phyloP scores from a whole-genome alignment of 2,797 vertebrate genomes.

The Hemitrygon akajei region DNA sequence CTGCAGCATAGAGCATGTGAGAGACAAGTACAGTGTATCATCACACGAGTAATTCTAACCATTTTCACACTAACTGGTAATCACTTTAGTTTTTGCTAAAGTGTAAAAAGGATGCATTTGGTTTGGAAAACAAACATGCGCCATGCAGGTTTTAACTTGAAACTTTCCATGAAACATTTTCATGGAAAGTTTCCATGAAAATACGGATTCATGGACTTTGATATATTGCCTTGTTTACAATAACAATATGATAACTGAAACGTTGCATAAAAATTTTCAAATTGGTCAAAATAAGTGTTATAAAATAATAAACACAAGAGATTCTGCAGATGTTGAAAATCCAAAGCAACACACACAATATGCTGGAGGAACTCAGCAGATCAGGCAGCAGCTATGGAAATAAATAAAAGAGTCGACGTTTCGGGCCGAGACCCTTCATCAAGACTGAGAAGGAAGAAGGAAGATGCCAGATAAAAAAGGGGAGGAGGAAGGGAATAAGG shows the following conservation, averaged over 20 bases:
- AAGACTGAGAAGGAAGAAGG: too few relatives aligned
- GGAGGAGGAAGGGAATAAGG: too few relatives aligned
- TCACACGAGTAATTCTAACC: background rate
- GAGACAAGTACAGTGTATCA: background rate
- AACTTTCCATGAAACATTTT: too few relatives aligned
- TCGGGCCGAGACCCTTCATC: too few relatives aligned
- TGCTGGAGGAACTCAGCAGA: too few relatives aligned
- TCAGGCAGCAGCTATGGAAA: too few relatives aligned
- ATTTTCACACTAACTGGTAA: background rate
- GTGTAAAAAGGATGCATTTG: background rate
- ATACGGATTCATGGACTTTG: background rate
- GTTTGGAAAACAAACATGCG: background rate
- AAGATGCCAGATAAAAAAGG: too few relatives aligned
- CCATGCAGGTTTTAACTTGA: background rate
- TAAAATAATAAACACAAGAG: background rate
- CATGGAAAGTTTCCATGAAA: background rate
- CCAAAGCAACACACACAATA: too few relatives aligned
- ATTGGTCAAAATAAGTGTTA: background rate
- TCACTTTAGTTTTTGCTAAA: background rate
- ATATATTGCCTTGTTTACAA: background rate
- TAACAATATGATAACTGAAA: background rate
- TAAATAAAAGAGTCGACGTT: too few relatives aligned
- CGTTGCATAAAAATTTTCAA: background rate
- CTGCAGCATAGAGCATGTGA: background rate
- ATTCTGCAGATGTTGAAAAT: too few relatives aligned